Percentiles rank a stretch among this genome's conserved stretches.
phyloP scores from a whole-genome alignment of 2,888 invertebrate species.

The Willowsia nigromaculata region DNA sequence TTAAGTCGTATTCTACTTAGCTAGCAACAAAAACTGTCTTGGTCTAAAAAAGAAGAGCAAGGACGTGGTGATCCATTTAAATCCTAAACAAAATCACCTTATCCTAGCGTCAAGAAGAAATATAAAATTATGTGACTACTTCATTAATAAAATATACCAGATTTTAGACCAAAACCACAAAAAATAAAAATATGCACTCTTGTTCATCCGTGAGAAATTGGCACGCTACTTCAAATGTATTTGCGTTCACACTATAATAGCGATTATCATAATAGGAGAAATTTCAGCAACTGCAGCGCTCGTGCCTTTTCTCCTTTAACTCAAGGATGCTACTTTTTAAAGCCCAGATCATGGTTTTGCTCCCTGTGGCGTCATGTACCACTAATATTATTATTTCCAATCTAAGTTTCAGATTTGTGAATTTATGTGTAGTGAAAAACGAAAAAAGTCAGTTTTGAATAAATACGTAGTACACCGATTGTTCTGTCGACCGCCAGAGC shows the following conservation, averaged over 20 bases:
- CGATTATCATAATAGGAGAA: no score
- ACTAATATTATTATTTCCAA: constrained; percentile 27
- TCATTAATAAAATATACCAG: constrained; percentile 26
- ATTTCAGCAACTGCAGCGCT: not conserved
- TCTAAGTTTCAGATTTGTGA: constrained; percentile 3
- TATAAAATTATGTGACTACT: constrained; percentile 37
- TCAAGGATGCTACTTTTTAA: not conserved
- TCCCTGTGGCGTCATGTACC: constrained; percentile 24
- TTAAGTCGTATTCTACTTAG: constrained; percentile 7
- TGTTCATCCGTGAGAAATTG: constrained; percentile 61
- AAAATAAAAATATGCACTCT: not conserved
- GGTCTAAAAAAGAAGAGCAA: not conserved
- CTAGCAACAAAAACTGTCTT: not conserved
- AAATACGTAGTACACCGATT: not conserved
- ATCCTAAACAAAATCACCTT: not conserved
- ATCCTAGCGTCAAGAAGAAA: not conserved
- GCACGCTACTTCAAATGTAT: constrained; percentile 39
- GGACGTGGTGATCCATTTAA: constrained; percentile 25
- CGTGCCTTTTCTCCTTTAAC: not conserved
- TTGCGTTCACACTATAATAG: not conserved
- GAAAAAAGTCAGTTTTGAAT: not conserved
- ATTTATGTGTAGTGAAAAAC: constrained; percentile 27
- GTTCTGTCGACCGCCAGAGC: constrained; percentile 16
- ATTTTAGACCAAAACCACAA: constrained; percentile 29
- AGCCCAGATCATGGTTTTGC: not conserved